Evolutionary conservation across 2,113 vertebrate species (phyloP).

Genomic region (Otus sunia): DNA sequence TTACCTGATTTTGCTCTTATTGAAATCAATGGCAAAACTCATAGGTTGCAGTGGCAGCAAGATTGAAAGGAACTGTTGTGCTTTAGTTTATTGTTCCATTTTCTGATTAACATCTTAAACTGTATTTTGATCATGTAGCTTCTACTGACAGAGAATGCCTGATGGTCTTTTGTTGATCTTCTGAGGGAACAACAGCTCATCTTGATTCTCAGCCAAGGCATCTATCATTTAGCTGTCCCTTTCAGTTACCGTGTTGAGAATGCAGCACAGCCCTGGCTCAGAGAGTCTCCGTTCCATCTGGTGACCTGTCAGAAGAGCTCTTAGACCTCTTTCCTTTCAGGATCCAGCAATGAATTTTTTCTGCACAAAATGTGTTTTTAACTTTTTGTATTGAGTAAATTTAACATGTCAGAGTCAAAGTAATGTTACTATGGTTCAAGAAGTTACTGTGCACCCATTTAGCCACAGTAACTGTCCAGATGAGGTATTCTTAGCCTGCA

Average conservation of each 20-base stretch:
- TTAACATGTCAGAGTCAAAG: background rate
- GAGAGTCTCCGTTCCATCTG: background rate
- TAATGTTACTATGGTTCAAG: background rate
- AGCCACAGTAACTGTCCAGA: background rate
- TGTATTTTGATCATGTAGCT: constrained; percentile 11
- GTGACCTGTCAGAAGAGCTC: background rate
- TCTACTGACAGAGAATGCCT: background rate
- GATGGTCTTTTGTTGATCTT: constrained; percentile 16
- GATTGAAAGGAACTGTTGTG: background rate
- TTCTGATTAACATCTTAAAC: constrained; percentile 41
- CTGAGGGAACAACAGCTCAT: constrained; percentile 24
- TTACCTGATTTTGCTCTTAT: background rate
- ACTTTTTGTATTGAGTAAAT: background rate
- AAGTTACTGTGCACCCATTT: background rate
- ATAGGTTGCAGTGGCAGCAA: background rate
- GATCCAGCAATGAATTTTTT: background rate
- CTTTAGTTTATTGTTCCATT: constrained; percentile 11
- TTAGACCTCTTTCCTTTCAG: background rate
- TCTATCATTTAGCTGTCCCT: background rate
- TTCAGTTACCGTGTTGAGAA: background rate
- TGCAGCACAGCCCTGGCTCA: background rate
- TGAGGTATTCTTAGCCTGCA: background rate
- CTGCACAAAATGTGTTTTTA: background rate
- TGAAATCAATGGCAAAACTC: background rate
- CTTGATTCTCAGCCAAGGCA: constrained; percentile 21